Base-by-base conservation (phyloP, 2,888 invertebrate species). In the Pyrrhia umbra region DNA sequence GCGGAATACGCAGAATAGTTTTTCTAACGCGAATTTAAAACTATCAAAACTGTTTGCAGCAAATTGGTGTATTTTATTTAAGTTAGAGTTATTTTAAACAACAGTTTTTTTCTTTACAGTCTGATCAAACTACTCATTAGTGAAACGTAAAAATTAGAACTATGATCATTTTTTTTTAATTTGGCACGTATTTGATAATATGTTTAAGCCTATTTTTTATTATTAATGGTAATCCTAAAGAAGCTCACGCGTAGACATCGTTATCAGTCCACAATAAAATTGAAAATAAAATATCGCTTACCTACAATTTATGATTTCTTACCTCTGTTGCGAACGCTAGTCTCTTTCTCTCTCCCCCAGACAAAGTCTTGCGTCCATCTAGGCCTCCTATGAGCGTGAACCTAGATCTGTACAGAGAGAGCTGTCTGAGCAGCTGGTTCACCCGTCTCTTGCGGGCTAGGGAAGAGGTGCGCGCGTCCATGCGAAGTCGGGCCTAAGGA, bases 301-400 rank as follows among this genome's bases (percentile, higher is more conserved):
- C 23, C 23, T 23, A 6, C 10, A 10, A 9, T 30, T 30, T 13
- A 4, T 30, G 10, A 30, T 15, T 6, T 27, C 76, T 77, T 89
- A 97, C 98, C 95, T 99, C 99, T 0, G 98, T 97, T 4, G 99
- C 99, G 87, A 99, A 99, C 0, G 99, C 97, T 18, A 99, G 92
- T 58, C 99, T 95, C 85, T 99, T 99, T 85, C 97, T 97, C 88
- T 99, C 99, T 0, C 99, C 99, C 0, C 99, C 99, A 0, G 99
- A 99, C 1, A 99, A 94, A 0, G 98, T 97, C 88, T 98, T 98
- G 54, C 95, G 94, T 18, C 97, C 96, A 40, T 97, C 97, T 10
- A 96, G 94, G 0, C 96, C 96, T 0, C 98, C 99, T 60, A 99
- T 99, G 62, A 96, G 95, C 0, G 97, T 97, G 75, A 97, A 95